Base-by-base conservation (phyloP, 2,888 invertebrate genomes). In the Sphaerophoria rueppellii region DNA sequence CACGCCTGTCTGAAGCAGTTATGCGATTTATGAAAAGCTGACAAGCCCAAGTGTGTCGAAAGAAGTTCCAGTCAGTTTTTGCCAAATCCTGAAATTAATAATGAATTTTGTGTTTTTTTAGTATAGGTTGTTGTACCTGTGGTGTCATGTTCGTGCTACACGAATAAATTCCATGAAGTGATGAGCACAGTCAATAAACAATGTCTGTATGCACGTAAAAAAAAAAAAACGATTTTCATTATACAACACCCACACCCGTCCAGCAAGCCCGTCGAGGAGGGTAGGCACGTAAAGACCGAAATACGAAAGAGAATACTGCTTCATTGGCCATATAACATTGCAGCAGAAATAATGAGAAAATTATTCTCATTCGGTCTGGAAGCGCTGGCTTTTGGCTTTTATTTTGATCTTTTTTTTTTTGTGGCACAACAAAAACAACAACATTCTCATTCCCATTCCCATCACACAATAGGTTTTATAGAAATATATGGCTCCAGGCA, bases 91-190 rank as follows among this genome's bases (percentile, higher is more conserved):
- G 72, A 71, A 71, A 74, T 55, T 54, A 71, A 74, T 70, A 78
- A 75, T 74, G 79, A 83, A 75, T 67, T 52, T 67, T 52, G 52
- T 65, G 67, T 75, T 75, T 71, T 54, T 67, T 74, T 70, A 71
- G 70, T 24, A 24, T 24, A 24, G 24, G 24, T 2, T 24, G 24
- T 24, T 24, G 24, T 83, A 83, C 83, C 75, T 79, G 83, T 40
- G 71, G 65, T 72, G 81, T 55, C 67, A 67, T 76, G 58, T 67
- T 50, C 60, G 67, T 82, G 58, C 50, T 16, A 65, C 54, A 72
- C 57, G 74, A 52, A 75, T 58, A 75, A 61, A 76, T 63, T 43
- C 63, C 48, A 52, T 35, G 34, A 63, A 50, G 55, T 48, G 72
- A 75, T 24, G 24, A 24, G 24, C 24, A 48, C 67, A 72, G 79